Percentiles rank a stretch among this genome's conserved stretches.
Conservation (phyloP, 2,113 vertebrate species). For the Dipodomys ordii region DNA sequence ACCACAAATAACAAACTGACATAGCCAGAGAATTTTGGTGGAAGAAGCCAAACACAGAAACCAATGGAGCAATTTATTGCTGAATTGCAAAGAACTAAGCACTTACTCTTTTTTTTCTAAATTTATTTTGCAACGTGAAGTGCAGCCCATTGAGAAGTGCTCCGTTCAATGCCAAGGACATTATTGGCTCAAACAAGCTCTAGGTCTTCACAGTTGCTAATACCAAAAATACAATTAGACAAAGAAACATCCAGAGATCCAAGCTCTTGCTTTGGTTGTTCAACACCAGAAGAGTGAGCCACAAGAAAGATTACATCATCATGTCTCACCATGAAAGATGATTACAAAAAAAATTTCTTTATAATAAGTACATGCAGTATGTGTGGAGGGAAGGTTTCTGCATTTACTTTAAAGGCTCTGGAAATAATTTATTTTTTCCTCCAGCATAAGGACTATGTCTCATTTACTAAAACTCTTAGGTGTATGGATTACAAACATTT, state of each 20-base stretch:
- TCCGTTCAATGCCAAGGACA: not conserved
- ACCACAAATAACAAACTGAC: not conserved
- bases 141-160: no score
- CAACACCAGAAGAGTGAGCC: not conserved
- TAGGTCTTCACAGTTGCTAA: not conserved
- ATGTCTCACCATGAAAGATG: not conserved
- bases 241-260: not conserved
- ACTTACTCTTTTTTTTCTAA: no score
- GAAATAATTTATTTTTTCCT: not conserved
- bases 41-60: not conserved
- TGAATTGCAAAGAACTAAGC: not conserved
- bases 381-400: not conserved
- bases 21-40: not conserved
- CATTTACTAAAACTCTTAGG: not conserved
- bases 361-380: not conserved
- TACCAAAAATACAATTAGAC: not conserved
- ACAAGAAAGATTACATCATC: not conserved
- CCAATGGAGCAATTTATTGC: not conserved
- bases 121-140: no score
- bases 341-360: conserved; percentile 7
- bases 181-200: not conserved
- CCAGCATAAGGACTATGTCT: not conserved
- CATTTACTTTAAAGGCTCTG: not conserved
- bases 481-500: not conserved
- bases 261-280: not conserved